Base-by-base conservation (phyloP, 2,113 vertebrate species). In the Sinosuthora webbiana region DNA sequence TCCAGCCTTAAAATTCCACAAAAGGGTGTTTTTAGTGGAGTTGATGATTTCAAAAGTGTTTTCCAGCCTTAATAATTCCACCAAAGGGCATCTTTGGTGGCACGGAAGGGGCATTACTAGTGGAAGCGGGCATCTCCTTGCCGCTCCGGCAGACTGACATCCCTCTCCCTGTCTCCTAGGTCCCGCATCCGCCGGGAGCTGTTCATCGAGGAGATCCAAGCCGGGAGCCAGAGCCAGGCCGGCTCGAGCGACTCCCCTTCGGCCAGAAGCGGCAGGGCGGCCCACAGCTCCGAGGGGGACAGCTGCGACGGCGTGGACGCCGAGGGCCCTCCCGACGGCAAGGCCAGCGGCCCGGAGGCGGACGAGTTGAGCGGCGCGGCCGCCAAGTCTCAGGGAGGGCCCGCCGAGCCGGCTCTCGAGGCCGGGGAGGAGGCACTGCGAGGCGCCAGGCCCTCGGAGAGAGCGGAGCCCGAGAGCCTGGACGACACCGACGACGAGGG, bases 161-260 rank as follows among this genome's bases (percentile, higher is more conserved):
- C n/a, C 57, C 16, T 93, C 28, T 41, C 33, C 73, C 81, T 97
- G 67, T 97, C 87, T 60, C 70, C 1, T 82, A 99, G 99, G 98
- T 99, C 99, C 97, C 99, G 99, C 92, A 99, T 99, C 95, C 98
- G 99, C 79, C 98, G 99, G 86, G 99, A 99, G 96, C 98, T 99
- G 83, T 99, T 99, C 97, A 99, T 99, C 30, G 99, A 99, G 95
- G 99, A 99, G 97, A 99, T 99, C 95, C 99, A 99, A 98, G 99
- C 99, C 33, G 98, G 98, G 62, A 97, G 97, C 95, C 98, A 98
- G 95, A 97, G 97, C 80, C 99, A 99, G 80, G 98, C 98, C 8
- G 98, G 98, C 16, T 98, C 99, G 56, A 99, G 98, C 30, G 99
- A 99, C 89, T 99, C 99, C 49, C 99, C 99, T 37, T 98, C 98